Base-by-base conservation (phyloP, 2,888 invertebrate genomes). In the Agriopis aurantiaria region DNA sequence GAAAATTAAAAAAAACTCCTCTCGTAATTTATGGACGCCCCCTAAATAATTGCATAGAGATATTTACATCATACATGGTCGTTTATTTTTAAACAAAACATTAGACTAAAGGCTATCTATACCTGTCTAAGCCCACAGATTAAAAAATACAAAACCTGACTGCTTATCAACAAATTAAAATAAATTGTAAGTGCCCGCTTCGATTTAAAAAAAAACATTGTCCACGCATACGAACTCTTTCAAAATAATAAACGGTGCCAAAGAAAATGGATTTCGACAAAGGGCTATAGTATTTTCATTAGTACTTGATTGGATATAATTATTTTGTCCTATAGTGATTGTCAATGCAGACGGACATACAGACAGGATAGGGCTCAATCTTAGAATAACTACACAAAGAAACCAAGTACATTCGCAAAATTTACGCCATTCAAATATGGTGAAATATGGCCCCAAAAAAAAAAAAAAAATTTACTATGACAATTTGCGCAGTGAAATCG, bases 301-400 rank as follows among this genome's bases (percentile, higher is more conserved):
- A 59, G 0, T 43, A 59, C 2, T 52, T 41, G 33, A 51, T 12
- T 62, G 56, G 71, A 78, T n/a, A n/a, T n/a, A n/a, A n/a, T n/a
- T n/a, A n/a, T n/a, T n/a, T n/a, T n/a, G n/a, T n/a, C n/a, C n/a
- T n/a, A n/a, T 23, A 23, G 17, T 23, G 17, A 23, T 23, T 23
- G 17, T 23, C 17, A 23, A 23, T 23, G 17, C 17, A 23, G 17
- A 23, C 17, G 17, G 17, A 23, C 17, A 23, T 0, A 23, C 17
- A 23, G 17, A 23, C 17, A 23, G 17, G 17, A n/a, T n/a, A 23
- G 17, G 17, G 17, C 17, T 2, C 17, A 23, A 23, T 23, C 0
- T 23, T 23, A 1, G n/a, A n/a, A n/a, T n/a, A n/a, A n/a, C n/a
- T n/a, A n/a, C n/a, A n/a, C n/a, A n/a, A n/a, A n/a, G n/a, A n/a